Evolutionary conservation across 1,140 invertebrate species (phyloP), one percentile per base, ranked within the genome.

Genomic region (Drosophila nigromelanica): DNA sequence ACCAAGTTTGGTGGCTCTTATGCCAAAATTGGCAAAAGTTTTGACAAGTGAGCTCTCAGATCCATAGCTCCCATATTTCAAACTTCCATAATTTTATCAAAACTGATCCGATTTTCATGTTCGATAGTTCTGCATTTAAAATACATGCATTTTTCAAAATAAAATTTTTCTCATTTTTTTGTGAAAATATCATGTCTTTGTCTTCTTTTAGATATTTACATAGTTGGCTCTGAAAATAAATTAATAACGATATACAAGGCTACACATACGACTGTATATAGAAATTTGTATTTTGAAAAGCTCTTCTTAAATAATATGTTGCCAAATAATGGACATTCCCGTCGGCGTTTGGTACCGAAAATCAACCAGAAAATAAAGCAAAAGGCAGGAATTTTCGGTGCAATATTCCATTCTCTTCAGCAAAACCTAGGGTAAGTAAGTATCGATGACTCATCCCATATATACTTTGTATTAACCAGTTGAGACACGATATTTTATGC

Each of bases 181-280:
- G n/a, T n/a, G n/a, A n/a, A n/a, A n/a, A n/a, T n/a, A n/a, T n/a
- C n/a, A n/a, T n/a, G n/a, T n/a, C n/a, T n/a, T n/a, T n/a, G n/a
- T n/a, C n/a, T n/a, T n/a, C n/a, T n/a, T n/a, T n/a, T 6, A 18
- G 14, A 64, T 51, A 76, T 87, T 89, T 74, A 62, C 76, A 87
- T 83, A 78, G 76, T 72, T 58, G 58, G 73, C 73, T 40, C 50
- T 76, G 77, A 69, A 73, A 45, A 63, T 33, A 7, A 27, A 43
- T 4, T 24, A 42, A 51, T 18, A 52, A 11, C n/a, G 21, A 40
- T 35, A 56, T 10, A 47, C 11, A 33, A 56, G 1, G 48, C 50
- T 15, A 39, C n/a, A 24, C 54, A 40, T 58, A 55, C 30, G 14
- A 45, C 11, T 33, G 30, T 56, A 21, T 21, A 11, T 33, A 24